These are phyloP conservation scores for Ptychochromis oligacanthus DNA, from an alignment of 2,113 vertebrate species.

Conservation along the genomic window DNA sequence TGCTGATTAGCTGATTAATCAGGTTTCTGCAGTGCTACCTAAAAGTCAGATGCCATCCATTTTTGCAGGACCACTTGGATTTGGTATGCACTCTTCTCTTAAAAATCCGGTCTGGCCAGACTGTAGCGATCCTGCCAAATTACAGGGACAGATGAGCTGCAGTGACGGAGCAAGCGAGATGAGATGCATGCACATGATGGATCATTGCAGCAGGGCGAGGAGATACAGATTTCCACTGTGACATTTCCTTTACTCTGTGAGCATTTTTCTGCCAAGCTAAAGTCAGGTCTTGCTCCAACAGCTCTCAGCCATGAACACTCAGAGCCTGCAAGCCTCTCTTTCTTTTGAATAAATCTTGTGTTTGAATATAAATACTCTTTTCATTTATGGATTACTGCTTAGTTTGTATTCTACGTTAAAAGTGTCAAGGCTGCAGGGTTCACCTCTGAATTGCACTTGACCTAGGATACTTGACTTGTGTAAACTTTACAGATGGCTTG, in stretches of 20 bases:
- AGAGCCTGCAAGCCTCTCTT: background rate
- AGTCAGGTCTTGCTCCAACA: conserved; percentile 25
- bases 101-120: background rate
- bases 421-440: background rate
- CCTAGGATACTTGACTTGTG: background rate
- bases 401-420: background rate
- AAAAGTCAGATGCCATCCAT: background rate
- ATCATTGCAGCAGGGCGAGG: conserved; percentile 38
- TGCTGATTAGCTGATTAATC: background rate
- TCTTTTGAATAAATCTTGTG: background rate
- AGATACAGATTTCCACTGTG: conserved; percentile 49
- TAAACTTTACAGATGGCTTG: conserved; percentile 12
- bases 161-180: conserved; percentile 21
- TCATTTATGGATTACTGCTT: background rate
- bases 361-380: background rate
- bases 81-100: background rate
- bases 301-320: conserved; percentile 10
- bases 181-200: conserved; percentile 40
- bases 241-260: conserved; percentile 30
- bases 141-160: conserved; percentile 44
- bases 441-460: conserved; percentile 25
- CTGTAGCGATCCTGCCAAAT: conserved; percentile 22
- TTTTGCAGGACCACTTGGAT: background rate
- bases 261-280: conserved; percentile 16
- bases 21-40: too few species aligned